These are phyloP conservation scores for Scartelaos histophorus DNA, from an alignment of 2,113 vertebrate genomes.

Conservation along the genomic window DNA sequence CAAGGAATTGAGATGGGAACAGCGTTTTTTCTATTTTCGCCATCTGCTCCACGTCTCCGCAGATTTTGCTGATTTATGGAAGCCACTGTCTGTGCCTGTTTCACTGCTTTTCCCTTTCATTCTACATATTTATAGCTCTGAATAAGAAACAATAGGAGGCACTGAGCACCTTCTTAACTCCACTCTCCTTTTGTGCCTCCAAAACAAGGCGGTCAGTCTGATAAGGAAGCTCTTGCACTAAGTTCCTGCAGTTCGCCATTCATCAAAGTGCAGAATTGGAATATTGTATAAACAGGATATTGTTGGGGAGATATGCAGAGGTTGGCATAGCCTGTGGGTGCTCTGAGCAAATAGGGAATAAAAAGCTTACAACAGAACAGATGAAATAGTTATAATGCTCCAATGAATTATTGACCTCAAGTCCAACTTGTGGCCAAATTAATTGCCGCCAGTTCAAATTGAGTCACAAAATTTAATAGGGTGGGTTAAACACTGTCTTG, in stretches of 20 bases:
- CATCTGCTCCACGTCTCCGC: conserved; percentile 75
- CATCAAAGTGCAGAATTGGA: conserved; percentile 38
- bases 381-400: background rate
- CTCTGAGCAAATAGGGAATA: conserved; percentile 48
- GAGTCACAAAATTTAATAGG: background rate
- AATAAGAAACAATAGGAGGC: conserved; percentile 65
- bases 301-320: conserved; percentile 59
- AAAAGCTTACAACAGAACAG: conserved; percentile 52
- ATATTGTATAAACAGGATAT: conserved; percentile 55
- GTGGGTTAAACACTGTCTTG: background rate
- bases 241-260: conserved; percentile 42
- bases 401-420: too few species aligned
- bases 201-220: conserved; percentile 40
- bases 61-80: conserved; percentile 74
- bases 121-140: conserved; percentile 64
- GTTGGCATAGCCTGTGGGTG: conserved; percentile 51
- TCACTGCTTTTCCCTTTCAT: conserved; percentile 42
- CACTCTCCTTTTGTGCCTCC: conserved; percentile 21
- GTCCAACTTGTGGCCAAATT: too few species aligned
- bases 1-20: conserved; percentile 55
- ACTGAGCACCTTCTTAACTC: conserved; percentile 47
- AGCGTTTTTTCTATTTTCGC: conserved; percentile 42
- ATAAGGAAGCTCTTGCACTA: conserved; percentile 29
- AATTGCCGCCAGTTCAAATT: background rate
- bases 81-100: conserved; percentile 38